phyloP scores from a whole-genome alignment of 2,113 vertebrate genomes.

The Ceyx cyanopectus region DNA sequence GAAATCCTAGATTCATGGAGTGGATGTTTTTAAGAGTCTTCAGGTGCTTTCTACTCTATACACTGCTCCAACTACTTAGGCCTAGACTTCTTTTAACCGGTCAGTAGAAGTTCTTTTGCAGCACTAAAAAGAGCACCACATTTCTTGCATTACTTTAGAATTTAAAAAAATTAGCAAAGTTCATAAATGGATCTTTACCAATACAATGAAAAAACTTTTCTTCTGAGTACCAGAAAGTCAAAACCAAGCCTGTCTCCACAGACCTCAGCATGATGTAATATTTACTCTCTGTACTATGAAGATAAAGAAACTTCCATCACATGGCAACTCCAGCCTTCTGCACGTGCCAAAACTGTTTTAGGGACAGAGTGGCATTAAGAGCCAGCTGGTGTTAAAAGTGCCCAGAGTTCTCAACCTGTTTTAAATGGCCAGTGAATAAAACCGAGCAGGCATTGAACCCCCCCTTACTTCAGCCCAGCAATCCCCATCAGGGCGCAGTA shows the following conservation, averaged over 20 bases:
- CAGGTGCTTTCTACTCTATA: not conserved
- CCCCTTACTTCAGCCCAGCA: slow-evolving; percentile 91
- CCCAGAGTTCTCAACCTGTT: not conserved
- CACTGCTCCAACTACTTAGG: not conserved
- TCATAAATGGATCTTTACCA: not conserved
- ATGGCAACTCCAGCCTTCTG: not conserved
- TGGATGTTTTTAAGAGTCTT: not conserved
- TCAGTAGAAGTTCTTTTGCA: not conserved
- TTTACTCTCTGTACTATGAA: not conserved
- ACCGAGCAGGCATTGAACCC: not conserved
- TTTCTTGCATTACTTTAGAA: not conserved
- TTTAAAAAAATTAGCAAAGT: not conserved
- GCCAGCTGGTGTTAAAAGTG: not conserved
- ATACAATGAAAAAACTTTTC: not conserved
- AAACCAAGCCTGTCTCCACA: rapidly evolving
- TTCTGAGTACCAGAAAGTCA: not conserved
- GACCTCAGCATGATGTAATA: not conserved
- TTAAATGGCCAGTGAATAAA: not conserved
- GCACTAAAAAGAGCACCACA: not conserved
- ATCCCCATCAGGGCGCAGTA: slow-evolving; percentile 99
- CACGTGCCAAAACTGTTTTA: not conserved
- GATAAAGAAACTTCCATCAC: not conserved
- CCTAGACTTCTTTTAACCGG: not conserved
- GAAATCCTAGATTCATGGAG: not conserved
- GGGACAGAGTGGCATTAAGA: not conserved